A percentile compares a stretch with the other conserved stretches of the same genome.
These are phyloP conservation scores for Harpegnathos saltator DNA, from an alignment of 1,140 invertebrate genomes.

Conservation along the genomic window DNA sequence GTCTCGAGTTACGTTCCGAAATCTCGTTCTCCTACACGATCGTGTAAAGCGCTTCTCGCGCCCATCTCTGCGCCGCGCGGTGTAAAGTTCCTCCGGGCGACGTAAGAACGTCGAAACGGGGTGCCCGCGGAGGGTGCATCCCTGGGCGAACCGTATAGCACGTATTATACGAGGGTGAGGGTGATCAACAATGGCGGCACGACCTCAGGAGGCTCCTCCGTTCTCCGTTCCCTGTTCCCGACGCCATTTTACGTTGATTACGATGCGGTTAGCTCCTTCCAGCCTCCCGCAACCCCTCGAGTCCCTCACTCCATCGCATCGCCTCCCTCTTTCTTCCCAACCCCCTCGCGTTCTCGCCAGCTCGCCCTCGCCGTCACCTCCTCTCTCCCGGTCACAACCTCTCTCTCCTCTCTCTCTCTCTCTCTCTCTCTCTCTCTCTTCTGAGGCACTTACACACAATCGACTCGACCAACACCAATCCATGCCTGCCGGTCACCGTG, in stretches of 20 bases:
- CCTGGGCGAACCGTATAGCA: constrained; percentile 48
- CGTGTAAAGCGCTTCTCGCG: constrained; percentile 27
- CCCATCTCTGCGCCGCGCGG: neutral
- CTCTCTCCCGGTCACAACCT: neutral
- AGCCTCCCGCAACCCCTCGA: constrained; percentile 68
- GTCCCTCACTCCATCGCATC: constrained; percentile 49
- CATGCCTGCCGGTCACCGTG: constrained; percentile 44
- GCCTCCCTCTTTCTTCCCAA: constrained; percentile 32
- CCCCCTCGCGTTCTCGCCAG: constrained; percentile 33
- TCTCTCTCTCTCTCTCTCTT: constrained; percentile 35
- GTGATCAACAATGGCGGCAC: constrained; percentile 69
- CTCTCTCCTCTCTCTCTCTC: too few relatives aligned
- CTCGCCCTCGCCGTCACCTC: constrained; percentile 50
- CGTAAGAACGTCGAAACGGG: constrained; percentile 22
- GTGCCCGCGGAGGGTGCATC: constrained; percentile 49
- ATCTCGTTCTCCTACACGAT: constrained; percentile 15
- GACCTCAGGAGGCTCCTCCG: constrained; percentile 65
- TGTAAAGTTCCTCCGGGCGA: constrained; percentile 14
- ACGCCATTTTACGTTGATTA: constrained; percentile 85
- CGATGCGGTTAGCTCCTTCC: constrained; percentile 83
- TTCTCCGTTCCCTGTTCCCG: constrained; percentile 77
- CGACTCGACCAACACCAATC: constrained; percentile 61
- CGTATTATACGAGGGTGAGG: constrained; percentile 67
- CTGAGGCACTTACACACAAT: constrained; percentile 69
- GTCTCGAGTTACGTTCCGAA: constrained; percentile 16